Percentiles rank a stretch among this genome's conserved stretches.
Evolutionary conservation across 2,888 invertebrate genomes (phyloP).

Genomic region (Phalera bucephala): DNA sequence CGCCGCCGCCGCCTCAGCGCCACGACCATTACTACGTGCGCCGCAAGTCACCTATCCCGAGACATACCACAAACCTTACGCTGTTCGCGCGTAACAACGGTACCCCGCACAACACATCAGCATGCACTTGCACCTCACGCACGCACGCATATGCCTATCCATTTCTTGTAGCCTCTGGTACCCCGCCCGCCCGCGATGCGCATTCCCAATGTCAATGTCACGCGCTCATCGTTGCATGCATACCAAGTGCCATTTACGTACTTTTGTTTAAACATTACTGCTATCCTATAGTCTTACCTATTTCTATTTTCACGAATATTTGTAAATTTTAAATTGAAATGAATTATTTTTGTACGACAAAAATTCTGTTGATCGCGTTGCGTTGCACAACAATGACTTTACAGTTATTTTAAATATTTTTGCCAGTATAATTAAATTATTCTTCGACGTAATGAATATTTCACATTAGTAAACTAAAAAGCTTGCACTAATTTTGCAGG

Average conservation of each 20-base stretch:
- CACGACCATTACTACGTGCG: conserved; percentile 79
- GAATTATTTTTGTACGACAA: too few relatives aligned
- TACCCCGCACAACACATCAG: conserved; percentile 49
- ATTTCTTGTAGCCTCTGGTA: conserved; percentile 13
- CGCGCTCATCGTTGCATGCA: conserved; percentile 39
- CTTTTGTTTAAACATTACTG: too few relatives aligned
- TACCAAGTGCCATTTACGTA: conserved; percentile 19
- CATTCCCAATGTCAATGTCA: conserved; percentile 65
- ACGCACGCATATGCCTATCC: conserved; percentile 23
- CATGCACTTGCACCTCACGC: conserved; percentile 39
- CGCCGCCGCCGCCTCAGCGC: conserved; percentile 74
- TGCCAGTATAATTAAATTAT: too few relatives aligned
- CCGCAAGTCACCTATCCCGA: conserved; percentile 76
- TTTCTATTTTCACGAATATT: not conserved
- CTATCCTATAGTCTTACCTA: too few relatives aligned
- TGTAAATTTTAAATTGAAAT: too few relatives aligned
- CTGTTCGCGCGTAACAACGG: conserved; percentile 76
- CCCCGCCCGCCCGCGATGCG: conserved; percentile 30
- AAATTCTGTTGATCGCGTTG: too few relatives aligned
- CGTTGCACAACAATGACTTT: too few relatives aligned
- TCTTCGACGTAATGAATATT: too few relatives aligned
- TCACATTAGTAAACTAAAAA: not conserved
- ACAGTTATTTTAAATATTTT: too few relatives aligned
- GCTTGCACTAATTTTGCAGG: too few relatives aligned
- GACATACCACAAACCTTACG: conserved; percentile 69